These are phyloP conservation scores for Hedychridium roseum DNA, from an alignment of 2,888 invertebrate species.

Conservation along the genomic window DNA sequence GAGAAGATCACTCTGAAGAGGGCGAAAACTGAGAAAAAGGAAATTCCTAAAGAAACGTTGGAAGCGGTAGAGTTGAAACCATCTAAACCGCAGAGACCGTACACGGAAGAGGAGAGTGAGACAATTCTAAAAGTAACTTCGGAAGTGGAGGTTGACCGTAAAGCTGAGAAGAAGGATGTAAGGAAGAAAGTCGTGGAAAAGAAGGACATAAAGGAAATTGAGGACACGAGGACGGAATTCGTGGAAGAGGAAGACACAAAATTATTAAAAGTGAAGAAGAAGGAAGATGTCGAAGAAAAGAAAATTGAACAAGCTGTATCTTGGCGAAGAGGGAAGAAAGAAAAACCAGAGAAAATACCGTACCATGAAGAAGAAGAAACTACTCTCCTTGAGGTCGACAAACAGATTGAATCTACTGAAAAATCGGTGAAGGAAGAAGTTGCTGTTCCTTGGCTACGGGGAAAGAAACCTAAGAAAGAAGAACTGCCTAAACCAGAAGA, in stretches of 20 bases:
- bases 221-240: slow-evolving; percentile 26
- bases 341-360: slow-evolving; percentile 58
- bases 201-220: slow-evolving; percentile 66
- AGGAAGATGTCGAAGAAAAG: slow-evolving; percentile 29
- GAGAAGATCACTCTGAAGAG: slow-evolving; percentile 54
- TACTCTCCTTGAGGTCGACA: slow-evolving; percentile 21
- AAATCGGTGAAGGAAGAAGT: slow-evolving; percentile 28
- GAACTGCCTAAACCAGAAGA: slow-evolving; percentile 43
- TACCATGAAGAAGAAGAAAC: slow-evolving; percentile 48
- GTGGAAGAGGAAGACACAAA: slow-evolving; percentile 41
- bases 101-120: no score
- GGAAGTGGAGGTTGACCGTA: no score
- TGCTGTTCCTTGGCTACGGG: slow-evolving; percentile 35
- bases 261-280: slow-evolving; percentile 34
- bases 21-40: slow-evolving; percentile 43
- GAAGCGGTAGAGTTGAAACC: slow-evolving; percentile 55
- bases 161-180: slow-evolving; percentile 36
- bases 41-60: slow-evolving; percentile 43
- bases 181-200: slow-evolving; percentile 62
- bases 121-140: no score
- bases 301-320: slow-evolving; percentile 61
- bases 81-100: no score
- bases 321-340: slow-evolving; percentile 49
- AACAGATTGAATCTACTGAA: slow-evolving; percentile 29
- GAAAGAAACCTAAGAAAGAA: slow-evolving; percentile 30